Evolutionary conservation across 2,888 invertebrate species (phyloP).

Genomic region (Mesorhabditis belari): DNA sequence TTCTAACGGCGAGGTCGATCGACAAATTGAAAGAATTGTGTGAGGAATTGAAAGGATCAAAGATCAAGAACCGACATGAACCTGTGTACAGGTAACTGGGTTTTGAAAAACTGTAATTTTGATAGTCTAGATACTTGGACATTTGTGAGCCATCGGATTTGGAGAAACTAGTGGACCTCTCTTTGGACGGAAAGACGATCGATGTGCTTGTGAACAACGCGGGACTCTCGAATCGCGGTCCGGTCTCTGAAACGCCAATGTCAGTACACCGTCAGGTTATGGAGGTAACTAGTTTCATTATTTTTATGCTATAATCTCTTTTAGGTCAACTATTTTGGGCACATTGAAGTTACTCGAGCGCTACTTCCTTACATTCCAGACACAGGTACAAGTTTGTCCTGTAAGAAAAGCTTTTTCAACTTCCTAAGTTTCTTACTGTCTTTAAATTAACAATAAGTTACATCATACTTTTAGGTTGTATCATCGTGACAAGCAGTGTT

Average conservation of each 20-base stretch:
- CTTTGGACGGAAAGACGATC: constrained; percentile 34
- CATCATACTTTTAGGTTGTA: constrained; percentile 29
- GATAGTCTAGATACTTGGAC: constrained; percentile 38
- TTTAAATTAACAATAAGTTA: too few relatives aligned
- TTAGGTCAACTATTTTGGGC: constrained; percentile 88
- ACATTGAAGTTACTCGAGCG: constrained; percentile 85
- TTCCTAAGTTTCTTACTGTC: not conserved
- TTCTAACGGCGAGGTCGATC: constrained; percentile 42
- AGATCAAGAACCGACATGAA: constrained; percentile 27
- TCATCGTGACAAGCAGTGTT: constrained; percentile 69
- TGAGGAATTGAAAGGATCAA: constrained; percentile 32
- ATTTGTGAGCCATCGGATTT: constrained; percentile 35
- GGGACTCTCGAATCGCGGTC: constrained; percentile 37
- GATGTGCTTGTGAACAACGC: constrained; percentile 51
- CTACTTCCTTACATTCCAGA: constrained; percentile 48
- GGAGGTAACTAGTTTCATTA: constrained; percentile 3
- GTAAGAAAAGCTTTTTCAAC: too few relatives aligned
- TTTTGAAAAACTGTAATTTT: not conserved
- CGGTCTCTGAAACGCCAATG: constrained; percentile 33
- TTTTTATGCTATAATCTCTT: constrained; percentile 57
- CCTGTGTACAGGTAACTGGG: constrained; percentile 34
- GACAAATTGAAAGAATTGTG: constrained; percentile 44
- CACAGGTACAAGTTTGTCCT: too few relatives aligned
- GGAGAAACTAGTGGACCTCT: constrained; percentile 20
- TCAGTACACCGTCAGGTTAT: constrained; percentile 29